Evolutionary conservation across 2,888 invertebrate genomes (phyloP).

Genomic region (Kryphioiulus occultus): DNA sequence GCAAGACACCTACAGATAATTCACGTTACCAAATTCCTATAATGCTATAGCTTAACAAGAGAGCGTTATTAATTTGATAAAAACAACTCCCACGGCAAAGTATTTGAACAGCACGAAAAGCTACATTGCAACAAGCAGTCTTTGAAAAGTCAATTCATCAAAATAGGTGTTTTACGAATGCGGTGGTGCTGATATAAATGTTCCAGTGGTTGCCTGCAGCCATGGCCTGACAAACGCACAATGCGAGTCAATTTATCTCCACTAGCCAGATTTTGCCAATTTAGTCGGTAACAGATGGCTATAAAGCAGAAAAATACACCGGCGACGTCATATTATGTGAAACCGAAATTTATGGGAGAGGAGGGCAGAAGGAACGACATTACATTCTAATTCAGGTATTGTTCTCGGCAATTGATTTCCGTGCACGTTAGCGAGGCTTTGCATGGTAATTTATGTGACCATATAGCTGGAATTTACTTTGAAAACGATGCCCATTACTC

Average conservation of each 20-base stretch:
- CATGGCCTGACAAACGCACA: neutral
- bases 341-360: neutral
- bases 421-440: neutral
- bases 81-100: too few species aligned
- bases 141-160: neutral
- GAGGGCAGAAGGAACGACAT: neutral
- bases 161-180: neutral
- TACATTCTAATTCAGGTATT: slow-evolving; percentile 5
- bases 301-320: slow-evolving; percentile 5
- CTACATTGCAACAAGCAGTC: neutral
- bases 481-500: neutral
- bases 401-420: neutral
- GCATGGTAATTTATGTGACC: neutral
- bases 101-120: neutral
- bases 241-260: neutral
- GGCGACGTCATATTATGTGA: neutral
- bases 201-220: neutral
- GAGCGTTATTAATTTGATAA: too few species aligned
- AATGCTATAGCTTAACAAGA: too few species aligned
- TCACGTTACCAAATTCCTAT: too few species aligned
- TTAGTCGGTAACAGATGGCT: neutral
- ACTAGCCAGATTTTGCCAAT: neutral
- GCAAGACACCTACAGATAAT: too few species aligned
- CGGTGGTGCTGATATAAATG: neutral
- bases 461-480: neutral